Conservation (phyloP, 2,113 vertebrate species). For the Oriolus oriolus region DNA sequence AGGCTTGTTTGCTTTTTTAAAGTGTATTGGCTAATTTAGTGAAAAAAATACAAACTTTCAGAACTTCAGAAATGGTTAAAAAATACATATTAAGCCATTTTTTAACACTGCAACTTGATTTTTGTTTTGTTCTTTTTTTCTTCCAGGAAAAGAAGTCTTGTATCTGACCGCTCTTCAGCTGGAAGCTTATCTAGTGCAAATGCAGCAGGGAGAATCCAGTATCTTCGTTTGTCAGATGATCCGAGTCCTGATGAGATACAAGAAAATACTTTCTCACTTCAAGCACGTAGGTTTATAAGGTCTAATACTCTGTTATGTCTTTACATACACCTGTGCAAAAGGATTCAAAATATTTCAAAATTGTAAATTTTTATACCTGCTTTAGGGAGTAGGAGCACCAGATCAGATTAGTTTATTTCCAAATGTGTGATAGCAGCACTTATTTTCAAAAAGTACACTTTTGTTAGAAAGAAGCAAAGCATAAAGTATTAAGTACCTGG, state of each 20-base stretch:
- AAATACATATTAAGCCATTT: neutral
- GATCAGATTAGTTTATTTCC: neutral
- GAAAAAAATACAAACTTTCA: neutral
- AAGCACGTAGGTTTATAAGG: constrained; percentile 71
- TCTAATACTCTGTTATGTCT: neutral
- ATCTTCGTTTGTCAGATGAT: constrained; percentile 73
- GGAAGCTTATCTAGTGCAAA: constrained; percentile 82
- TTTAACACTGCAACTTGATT: neutral
- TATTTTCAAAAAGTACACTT: neutral
- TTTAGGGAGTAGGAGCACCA: neutral
- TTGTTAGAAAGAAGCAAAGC: neutral
- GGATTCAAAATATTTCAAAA: neutral
- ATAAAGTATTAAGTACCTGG: neutral
- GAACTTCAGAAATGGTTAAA: neutral
- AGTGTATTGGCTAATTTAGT: neutral
- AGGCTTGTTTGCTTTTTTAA: neutral
- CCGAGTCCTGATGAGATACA: constrained; percentile 76
- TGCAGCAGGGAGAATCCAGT: constrained; percentile 74
- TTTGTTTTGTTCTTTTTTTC: neutral
- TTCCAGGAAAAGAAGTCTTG: constrained; percentile 75
- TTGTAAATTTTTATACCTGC: neutral
- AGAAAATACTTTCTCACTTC: constrained; percentile 79
- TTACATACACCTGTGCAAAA: neutral
- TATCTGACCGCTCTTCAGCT: constrained; percentile 78
- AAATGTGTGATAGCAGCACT: neutral